Conservation (phyloP, 2,113 vertebrate genomes). For the Apus apus region DNA sequence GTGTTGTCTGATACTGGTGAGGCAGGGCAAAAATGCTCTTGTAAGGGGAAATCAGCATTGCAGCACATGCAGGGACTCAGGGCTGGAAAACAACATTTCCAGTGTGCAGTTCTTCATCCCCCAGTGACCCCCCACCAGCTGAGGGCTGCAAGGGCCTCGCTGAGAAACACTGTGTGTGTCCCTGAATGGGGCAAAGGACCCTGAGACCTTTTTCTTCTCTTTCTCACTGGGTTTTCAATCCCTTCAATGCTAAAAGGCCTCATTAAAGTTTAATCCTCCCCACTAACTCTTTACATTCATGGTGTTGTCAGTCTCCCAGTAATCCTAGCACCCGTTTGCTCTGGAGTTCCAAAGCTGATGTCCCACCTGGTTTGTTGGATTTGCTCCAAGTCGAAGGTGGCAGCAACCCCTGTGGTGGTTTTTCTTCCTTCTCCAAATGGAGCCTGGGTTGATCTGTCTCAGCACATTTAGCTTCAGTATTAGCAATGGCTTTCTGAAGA, state of each 20-base stretch:
- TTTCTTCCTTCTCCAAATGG: not conserved
- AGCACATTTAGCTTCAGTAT: not conserved
- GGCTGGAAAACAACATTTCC: not conserved
- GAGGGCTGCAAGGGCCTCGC: fast-evolving
- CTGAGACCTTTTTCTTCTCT: not conserved
- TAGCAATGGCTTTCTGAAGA: not conserved
- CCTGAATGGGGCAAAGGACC: not conserved
- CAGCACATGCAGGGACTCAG: fast-evolving
- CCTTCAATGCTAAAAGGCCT: not conserved
- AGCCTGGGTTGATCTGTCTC: not conserved
- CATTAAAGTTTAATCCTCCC: not conserved
- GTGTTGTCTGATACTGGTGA: fast-evolving
- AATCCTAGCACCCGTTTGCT: not conserved
- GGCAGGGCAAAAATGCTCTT: not conserved
- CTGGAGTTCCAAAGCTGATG: not conserved
- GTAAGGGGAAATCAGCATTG: fast-evolving
- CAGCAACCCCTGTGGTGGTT: fast-evolving
- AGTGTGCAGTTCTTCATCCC: not conserved
- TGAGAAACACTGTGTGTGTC: fast-evolving
- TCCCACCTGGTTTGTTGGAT: not conserved
- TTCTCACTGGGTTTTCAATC: not conserved
- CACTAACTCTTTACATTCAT: not conserved
- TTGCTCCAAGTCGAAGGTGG: fast-evolving
- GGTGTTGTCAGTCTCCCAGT: not conserved
- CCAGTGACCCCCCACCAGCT: fast-evolving